A percentile compares a stretch with the other conserved stretches of the same genome.
Evolutionary conservation across 2,888 invertebrate species (phyloP).

Genomic region (Pristionchus fissidentatus): DNA sequence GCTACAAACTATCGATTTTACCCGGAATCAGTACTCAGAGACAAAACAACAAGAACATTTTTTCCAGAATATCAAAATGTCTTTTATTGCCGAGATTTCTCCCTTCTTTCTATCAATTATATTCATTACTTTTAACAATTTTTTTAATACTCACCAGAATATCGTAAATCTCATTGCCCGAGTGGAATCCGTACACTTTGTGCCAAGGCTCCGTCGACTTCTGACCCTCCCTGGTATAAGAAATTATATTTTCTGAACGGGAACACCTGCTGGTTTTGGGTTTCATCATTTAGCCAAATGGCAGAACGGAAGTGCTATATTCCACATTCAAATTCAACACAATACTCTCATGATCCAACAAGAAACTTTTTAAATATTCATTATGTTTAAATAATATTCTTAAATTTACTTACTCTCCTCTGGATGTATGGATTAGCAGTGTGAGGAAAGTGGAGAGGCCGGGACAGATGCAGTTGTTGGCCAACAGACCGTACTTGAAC

Average conservation of each 20-base stretch:
- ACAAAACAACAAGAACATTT: too few relatives aligned
- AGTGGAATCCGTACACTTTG: conserved; percentile 95
- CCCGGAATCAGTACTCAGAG: background rate
- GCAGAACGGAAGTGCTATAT: too few relatives aligned
- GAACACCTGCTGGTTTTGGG: too few relatives aligned
- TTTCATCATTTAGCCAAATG: too few relatives aligned
- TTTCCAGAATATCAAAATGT: too few relatives aligned
- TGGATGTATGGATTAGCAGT: conserved; percentile 92
- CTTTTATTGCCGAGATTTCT: too few relatives aligned
- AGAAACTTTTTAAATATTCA: background rate
- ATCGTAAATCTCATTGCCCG: conserved; percentile 99
- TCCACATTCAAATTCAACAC: background rate
- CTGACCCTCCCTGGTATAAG: conserved; percentile 90
- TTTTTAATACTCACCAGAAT: conserved; percentile 80
- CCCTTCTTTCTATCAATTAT: too few relatives aligned
- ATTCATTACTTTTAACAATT: too few relatives aligned
- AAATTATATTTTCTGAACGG: too few relatives aligned
- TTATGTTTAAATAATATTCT: background rate
- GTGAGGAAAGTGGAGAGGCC: conserved; percentile 97
- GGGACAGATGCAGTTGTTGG: conserved; percentile 98
- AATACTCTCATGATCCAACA: background rate
- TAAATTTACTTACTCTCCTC: conserved; percentile 89
- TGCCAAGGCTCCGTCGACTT: conserved; percentile 98
- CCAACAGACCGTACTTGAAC: conserved; percentile 96
- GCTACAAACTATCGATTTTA: conserved; percentile 1